These are phyloP conservation scores for Palythoa heliodiscus DNA, from an alignment of 92 coral and sea anemone genomes.

Conservation along the genomic window DNA sequence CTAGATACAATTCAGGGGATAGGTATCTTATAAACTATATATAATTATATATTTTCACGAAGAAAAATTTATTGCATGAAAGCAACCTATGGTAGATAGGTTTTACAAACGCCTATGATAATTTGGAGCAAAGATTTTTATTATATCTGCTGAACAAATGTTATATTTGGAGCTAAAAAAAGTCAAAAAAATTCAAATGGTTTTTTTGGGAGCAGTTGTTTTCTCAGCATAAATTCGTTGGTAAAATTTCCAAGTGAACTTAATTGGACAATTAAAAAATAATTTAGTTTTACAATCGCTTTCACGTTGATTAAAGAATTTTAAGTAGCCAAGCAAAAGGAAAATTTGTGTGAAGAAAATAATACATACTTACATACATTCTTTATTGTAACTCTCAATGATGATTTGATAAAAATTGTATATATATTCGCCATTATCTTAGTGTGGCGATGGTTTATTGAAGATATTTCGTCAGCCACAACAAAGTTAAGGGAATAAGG, in stretches of 20 bases:
- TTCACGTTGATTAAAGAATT: neutral
- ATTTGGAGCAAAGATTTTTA: neutral
- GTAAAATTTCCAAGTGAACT: neutral
- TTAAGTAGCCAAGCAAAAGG: neutral
- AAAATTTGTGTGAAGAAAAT: conserved; percentile 9
- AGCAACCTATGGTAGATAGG: neutral
- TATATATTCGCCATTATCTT: neutral
- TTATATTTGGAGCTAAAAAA: neutral
- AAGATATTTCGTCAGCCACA: neutral
- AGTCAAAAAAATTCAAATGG: neutral
- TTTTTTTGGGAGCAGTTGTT: neutral
- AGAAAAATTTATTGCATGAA: neutral
- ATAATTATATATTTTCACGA: neutral
- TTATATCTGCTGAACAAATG: neutral
- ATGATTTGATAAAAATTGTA: conserved; percentile 25
- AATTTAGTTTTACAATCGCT: neutral
- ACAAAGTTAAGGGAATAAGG: conserved; percentile 17
- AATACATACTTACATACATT: neutral
- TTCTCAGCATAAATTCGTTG: neutral
- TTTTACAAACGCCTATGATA: neutral
- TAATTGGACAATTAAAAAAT: neutral
- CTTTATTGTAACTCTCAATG: too few relatives aligned
- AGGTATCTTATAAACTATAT: too few relatives aligned
- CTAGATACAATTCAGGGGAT: neutral
- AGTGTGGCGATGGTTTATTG: neutral